Conservation (phyloP, 1,140 invertebrate genomes). For the Anoplophora glabripennis region DNA sequence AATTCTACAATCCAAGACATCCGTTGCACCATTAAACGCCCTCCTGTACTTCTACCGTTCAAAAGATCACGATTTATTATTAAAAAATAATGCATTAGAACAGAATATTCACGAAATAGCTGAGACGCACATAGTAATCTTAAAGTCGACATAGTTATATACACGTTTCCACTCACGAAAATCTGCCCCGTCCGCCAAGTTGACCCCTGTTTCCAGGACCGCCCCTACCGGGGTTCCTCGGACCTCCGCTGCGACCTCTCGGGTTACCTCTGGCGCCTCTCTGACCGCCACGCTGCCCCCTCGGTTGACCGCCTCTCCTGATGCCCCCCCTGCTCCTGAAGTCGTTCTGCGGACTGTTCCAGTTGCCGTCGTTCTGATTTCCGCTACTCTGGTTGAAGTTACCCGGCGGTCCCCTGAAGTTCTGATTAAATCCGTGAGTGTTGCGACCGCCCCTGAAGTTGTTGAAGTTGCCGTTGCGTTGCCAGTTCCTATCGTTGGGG, state of each 20-base stretch:
- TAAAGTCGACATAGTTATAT: neutral
- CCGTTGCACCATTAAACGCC: too few species aligned
- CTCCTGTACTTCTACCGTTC: too few species aligned
- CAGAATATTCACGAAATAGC: too few species aligned
- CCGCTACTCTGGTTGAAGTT: neutral
- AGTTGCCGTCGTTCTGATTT: neutral
- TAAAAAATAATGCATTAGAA: too few species aligned
- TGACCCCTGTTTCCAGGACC: conserved; percentile 9
- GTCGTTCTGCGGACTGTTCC: conserved; percentile 2
- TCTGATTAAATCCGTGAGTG: conserved; percentile 14
- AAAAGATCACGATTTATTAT: too few species aligned
- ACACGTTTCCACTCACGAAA: neutral
- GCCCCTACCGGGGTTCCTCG: conserved; percentile 8
- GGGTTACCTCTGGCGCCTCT: conserved; percentile 18
- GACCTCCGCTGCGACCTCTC: conserved; percentile 17
- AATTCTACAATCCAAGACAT: too few species aligned
- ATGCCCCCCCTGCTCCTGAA: conserved; percentile 17
- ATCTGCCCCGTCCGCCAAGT: conserved; percentile 6
- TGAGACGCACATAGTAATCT: too few species aligned
- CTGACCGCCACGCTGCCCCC: conserved; percentile 8
- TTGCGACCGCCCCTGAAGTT: conserved; percentile 1
- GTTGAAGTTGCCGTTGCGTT: conserved; percentile 20
- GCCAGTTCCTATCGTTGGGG: conserved; percentile 29
- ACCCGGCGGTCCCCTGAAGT: conserved; percentile 3
- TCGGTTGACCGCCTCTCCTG: conserved; percentile 6